Base-by-base conservation (phyloP, 2,797 vertebrate species). In the Melanotaenia trifasciata region DNA sequence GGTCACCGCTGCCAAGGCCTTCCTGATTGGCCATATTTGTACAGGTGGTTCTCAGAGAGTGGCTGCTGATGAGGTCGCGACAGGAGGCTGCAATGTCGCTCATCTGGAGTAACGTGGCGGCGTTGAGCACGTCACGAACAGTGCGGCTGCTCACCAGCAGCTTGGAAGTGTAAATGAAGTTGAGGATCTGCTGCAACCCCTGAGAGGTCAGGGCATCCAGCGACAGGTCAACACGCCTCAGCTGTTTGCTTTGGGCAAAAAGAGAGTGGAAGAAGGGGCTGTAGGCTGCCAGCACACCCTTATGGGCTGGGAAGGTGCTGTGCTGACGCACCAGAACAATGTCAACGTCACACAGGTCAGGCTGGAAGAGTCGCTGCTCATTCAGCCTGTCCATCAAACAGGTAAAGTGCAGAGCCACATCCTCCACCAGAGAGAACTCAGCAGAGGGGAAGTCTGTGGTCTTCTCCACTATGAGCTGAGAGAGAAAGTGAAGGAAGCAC, bases 261-360 rank as follows among this genome's bases (percentile, higher is more conserved):
- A 99, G 97, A 0, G 97, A 97, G 89, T 98, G 97, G 93, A 99
- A 99, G 94, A 99, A 99, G 62, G 96, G 98, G 91, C 98, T 99
- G 93, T 97, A 99, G 83, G 98, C 98, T 0, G 97, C 98, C 78
- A 99, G 95, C 74, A 99, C 97, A 0, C 98, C 97, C 87, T 98
- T 99, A 93, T 99, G 98, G 11, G 98, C 98, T 0, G 97, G 97
- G 85, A 99, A 99, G 82, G 97, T 96, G 84, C 96, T 97, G 89
- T 95, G 96, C 91, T 99, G 97, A 64, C 95, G 97, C 68, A 98
- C 96, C 90, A 98, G 95, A 71, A 99, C 96, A 7, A 99, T 96
- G 95, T 98, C 97, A 45, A 98, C 96, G 94, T 98, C 96, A 0
- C 97, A 98, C 88, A 97, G 95, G 94, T 97, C 96, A 1, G 97